phyloP scores from a whole-genome alignment of 2,888 invertebrate genomes.

The Plagodis pulveraria region DNA sequence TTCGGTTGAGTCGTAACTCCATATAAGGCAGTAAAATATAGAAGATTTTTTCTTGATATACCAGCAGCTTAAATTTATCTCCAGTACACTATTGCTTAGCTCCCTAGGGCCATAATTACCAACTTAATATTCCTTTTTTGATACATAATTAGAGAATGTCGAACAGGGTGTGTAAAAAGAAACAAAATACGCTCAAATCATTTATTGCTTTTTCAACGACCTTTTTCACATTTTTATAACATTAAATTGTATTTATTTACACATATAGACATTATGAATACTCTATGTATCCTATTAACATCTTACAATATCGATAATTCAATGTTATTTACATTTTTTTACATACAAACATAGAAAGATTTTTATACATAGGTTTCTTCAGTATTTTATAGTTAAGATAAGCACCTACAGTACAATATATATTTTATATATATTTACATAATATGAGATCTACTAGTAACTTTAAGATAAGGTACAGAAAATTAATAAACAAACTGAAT shows the following conservation, averaged over 20 bases:
- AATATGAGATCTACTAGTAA: background rate
- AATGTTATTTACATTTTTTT: constrained; percentile 26
- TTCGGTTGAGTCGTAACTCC: no score
- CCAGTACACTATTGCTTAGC: no score
- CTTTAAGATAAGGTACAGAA: background rate
- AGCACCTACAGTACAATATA: background rate
- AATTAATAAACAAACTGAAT: no score
- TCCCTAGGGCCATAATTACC: no score
- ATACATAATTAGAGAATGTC: background rate
- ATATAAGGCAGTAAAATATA: no score
- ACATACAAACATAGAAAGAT: constrained; percentile 19
- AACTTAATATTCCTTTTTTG: no score
- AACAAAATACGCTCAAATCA: constrained; percentile 54
- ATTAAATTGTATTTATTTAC: constrained; percentile 17
- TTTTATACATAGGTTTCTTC: background rate
- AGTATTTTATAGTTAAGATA: constrained; percentile 1
- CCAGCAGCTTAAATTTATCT: no score
- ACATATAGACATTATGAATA: constrained; percentile 11
- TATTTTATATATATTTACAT: background rate
- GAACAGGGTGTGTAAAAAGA: constrained; percentile 8
- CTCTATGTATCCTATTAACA: constrained; percentile 15
- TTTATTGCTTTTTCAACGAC: constrained; percentile 44
- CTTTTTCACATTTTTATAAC: constrained; percentile 29
- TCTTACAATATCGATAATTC: constrained; percentile 9
- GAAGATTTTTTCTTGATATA: no score